phyloP scores from a whole-genome alignment of 2,888 invertebrate species.

The Xanthia togata region DNA sequence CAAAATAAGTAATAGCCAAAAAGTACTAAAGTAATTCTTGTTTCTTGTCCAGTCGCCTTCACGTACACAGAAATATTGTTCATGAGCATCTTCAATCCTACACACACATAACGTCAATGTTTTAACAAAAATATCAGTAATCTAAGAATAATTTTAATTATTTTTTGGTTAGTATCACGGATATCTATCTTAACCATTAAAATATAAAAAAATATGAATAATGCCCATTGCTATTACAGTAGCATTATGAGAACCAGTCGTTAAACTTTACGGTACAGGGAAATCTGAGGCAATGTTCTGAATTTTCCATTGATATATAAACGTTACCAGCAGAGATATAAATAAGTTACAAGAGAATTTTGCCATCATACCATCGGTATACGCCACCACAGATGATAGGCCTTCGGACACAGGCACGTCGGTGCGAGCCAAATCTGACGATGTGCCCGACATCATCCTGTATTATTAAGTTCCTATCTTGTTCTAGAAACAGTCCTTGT shows the following conservation, averaged over 20 bases:
- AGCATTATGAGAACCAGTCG: neutral
- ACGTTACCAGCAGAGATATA: no score
- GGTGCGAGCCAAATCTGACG: slow-evolving; percentile 67
- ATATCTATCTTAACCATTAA: no score
- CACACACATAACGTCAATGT: neutral
- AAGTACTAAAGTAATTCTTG: neutral
- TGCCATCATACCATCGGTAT: slow-evolving; percentile 41
- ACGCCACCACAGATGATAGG: slow-evolving; percentile 46
- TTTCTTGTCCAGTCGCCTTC: neutral
- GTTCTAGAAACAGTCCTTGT: slow-evolving; percentile 79
- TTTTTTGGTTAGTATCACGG: neutral
- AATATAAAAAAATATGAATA: neutral
- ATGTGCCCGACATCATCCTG: slow-evolving; percentile 76
- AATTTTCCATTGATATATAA: neutral
- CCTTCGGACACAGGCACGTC: slow-evolving; percentile 69
- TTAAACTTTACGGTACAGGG: no score
- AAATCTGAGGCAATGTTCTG: neutral
- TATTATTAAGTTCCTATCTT: slow-evolving; percentile 38
- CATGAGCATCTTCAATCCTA: neutral
- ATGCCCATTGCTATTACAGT: neutral
- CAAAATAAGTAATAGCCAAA: neutral
- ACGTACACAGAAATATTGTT: neutral
- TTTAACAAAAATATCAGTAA: neutral
- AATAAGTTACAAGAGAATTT: neutral
- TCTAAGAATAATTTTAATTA: neutral